Evolutionary conservation across 2,113 vertebrate species (phyloP), one percentile per base, ranked within the genome.

Genomic region (Picathartes gymnocephalus): DNA sequence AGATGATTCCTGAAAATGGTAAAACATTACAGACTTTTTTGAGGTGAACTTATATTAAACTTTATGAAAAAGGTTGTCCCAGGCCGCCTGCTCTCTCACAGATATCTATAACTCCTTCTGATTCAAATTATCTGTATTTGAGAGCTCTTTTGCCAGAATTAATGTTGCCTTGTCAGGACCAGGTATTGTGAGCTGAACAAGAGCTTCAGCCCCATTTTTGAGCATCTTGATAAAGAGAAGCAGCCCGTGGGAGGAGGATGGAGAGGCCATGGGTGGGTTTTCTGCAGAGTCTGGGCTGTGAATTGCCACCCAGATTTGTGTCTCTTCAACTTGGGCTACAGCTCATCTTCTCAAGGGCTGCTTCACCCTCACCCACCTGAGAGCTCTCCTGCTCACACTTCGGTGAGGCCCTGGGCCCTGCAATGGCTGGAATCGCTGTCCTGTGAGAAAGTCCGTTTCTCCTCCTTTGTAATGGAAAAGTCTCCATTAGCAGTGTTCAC

Each of bases 251-350:
- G 6, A 35, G 28, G 53, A 65, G 28, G 31, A 8, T 35, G 28
- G 24, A 11, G 64, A 53, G 31, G 12, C 18, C 48, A 51, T 0
- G 0, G 6, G 27, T 35, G 23, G 21, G 5, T 24, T 90, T 44
- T 66, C n/a, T 61, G 40, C 7, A 33, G 53, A 58, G 21, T 1
- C 3, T 7, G 2, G 48, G 27, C 37, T 80, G 11, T 45, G 39
- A 74, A 37, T 8, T 5, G 8, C 40, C 33, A 62, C 6, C 11
- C 18, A 35, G n/a, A 48, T 19, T 3, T 53, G n/a, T 33, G 50
- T 8, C 9, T 73, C 25, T 70, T 57, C 22, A 21, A 10, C 19
- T 20, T 10, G 25, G 74, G 14, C 35, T 44, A 5, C 27, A 60
- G 40, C 27, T 78, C 8, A 7, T 57, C 42, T 17, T 77, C n/a